Evolutionary conservation across 2,888 invertebrate genomes (phyloP), one percentile per base, ranked within the genome.

Genomic region (Vannuccia rotundouncinata): DNA sequence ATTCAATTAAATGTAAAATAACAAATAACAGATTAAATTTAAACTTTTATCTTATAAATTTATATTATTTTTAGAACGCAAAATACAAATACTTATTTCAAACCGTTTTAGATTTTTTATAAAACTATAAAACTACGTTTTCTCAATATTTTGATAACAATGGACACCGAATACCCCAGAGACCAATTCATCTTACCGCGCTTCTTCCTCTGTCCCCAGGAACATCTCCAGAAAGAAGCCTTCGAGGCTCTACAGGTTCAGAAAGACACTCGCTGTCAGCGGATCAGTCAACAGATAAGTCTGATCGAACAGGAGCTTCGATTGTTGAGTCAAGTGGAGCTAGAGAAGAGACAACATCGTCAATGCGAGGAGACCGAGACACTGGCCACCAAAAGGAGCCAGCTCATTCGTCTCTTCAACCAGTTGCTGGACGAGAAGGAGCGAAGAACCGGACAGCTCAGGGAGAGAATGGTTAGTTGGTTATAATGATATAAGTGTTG

Each of bases 401-500:
- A 84, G 0, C 81, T 88, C 82, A 84, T 85, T 1, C 83, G 83
- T 45, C 82, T 88, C 81, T 82, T 88, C 76, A 83, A 85, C 1
- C 86, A 86, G 82, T 82, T 88, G 31, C 82, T 87, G 83, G 82
- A 83, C 5, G 86, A 87, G 82, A 83, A 85, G 81, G 85, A 85
- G 76, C 83, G 82, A n/a, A 79, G 88, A 29, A 85, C 85, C 79
- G 81, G 82, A 13, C 85, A 87, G 82, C 84, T 88, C 13, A 84
- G 84, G 79, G 83, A 84, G 74, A 83, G 87, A n/a, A 83, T 82
- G 87, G 84, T 87, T 87, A 79, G 0, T 88, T 93, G n/a, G n/a
- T n/a, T n/a, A n/a, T n/a, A n/a, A n/a, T n/a, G n/a, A n/a, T n/a
- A n/a, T n/a, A n/a, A n/a, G n/a, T n/a, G n/a, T n/a, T n/a, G n/a